Conservation (phyloP, 2,113 vertebrate species). For the Phyllopteryx taeniolatus region DNA sequence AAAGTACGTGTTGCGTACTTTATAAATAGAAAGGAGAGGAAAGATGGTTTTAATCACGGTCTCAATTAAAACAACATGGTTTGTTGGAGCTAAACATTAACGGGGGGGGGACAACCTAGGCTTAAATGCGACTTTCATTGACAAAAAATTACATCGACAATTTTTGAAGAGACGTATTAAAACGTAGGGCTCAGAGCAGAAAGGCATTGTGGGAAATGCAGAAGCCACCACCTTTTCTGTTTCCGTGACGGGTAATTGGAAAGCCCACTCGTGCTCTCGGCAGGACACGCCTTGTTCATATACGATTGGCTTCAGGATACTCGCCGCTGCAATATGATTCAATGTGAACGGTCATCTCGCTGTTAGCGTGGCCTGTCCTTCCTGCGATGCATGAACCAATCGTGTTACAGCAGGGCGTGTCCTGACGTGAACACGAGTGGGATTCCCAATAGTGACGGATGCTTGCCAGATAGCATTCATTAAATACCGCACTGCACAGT, state of each 20-base stretch:
- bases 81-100: background rate
- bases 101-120: too few relatives aligned
- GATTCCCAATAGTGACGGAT: too few relatives aligned
- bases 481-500: background rate
- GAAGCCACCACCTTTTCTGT: background rate
- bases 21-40: too few relatives aligned
- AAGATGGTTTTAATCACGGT: background rate
- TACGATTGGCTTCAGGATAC: too few relatives aligned
- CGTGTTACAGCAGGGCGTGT: too few relatives aligned
- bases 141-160: background rate
- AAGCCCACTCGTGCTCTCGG: background rate
- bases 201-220: background rate
- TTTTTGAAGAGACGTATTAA: too few relatives aligned
- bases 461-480: background rate
- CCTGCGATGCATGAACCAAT: too few relatives aligned
- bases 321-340: too few relatives aligned
- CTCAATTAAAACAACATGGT: too few relatives aligned
- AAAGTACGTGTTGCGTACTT: rapidly evolving
- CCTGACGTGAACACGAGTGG: too few relatives aligned
- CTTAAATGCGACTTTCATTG: background rate
- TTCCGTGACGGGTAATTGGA: background rate
- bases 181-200: background rate
- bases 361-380: too few relatives aligned
- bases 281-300: background rate
- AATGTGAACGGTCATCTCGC: too few relatives aligned